These are phyloP conservation scores for Lutra lutra DNA, from an alignment of 2,797 vertebrate species.

Conservation along the genomic window DNA sequence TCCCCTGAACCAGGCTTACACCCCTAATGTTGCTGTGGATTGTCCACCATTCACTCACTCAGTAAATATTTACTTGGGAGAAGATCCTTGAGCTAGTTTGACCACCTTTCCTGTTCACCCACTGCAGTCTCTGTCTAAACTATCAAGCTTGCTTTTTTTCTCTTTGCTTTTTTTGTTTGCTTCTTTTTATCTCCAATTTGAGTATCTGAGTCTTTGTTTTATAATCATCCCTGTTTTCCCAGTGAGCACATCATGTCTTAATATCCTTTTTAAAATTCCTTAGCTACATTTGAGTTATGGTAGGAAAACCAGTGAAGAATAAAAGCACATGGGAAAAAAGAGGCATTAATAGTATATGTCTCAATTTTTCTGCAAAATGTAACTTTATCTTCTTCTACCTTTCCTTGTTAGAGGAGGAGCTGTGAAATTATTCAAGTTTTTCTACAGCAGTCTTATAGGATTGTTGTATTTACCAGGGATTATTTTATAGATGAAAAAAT, in stretches of 20 bases:
- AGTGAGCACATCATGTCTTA: neutral
- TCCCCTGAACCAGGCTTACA: too few species aligned
- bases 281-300: neutral
- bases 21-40: neutral
- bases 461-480: slow-evolving; percentile 30
- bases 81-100: neutral
- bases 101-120: neutral
- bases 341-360: neutral
- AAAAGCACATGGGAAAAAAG: neutral
- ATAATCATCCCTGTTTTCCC: neutral
- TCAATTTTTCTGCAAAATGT: neutral
- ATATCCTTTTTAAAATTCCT: neutral
- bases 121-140: neutral
- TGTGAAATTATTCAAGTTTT: slow-evolving; percentile 11
- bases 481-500: slow-evolving; percentile 62
- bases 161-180: neutral
- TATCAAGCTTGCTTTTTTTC: too few species aligned
- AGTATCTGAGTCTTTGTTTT: neutral
- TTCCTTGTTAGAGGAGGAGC: neutral
- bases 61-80: neutral
- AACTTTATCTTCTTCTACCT: neutral
- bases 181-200: neutral
- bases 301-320: neutral
- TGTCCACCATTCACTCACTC: neutral
- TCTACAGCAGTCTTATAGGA: neutral